Conservation (phyloP, 2,113 vertebrate species). For the Colaptes auratus region DNA sequence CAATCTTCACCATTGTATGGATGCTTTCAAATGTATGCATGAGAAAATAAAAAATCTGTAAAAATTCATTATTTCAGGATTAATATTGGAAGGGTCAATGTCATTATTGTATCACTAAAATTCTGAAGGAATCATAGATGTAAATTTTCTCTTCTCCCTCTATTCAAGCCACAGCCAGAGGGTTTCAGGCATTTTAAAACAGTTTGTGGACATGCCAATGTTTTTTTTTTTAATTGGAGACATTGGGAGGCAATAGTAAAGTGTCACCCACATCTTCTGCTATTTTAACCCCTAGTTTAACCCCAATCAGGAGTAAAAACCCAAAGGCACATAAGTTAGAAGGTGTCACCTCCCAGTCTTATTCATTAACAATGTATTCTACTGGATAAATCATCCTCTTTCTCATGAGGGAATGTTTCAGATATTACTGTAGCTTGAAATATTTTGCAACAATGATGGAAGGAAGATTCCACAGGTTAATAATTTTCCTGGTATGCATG, state of each 20-base stretch:
- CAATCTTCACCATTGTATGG: not conserved
- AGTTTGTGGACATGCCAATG: not conserved
- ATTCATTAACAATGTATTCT: not conserved
- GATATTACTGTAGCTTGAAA: not conserved
- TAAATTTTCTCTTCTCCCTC: not conserved
- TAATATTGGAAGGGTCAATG: not conserved
- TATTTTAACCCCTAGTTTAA: not conserved
- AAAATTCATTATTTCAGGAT: not conserved
- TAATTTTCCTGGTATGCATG: not conserved
- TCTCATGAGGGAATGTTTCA: not conserved
- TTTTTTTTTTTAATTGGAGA: not conserved
- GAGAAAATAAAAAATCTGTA: not conserved
- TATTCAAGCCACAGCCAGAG: not conserved
- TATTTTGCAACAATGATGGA: not conserved
- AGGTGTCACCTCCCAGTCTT: not conserved
- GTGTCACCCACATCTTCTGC: not conserved
- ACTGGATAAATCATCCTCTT: not conserved
- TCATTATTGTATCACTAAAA: not conserved
- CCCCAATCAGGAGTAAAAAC: not conserved
- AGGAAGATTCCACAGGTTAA: not conserved
- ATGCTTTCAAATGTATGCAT: not conserved
- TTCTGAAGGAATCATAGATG: not conserved
- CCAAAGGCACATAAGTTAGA: accelerated
- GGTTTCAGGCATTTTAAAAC: not conserved
- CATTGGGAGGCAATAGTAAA: not conserved